A percentile compares a stretch with the other conserved stretches of the same genome.
Evolutionary conservation across 2,888 invertebrate species (phyloP).

Genomic region (Drepanosiphum platanoidis): DNA sequence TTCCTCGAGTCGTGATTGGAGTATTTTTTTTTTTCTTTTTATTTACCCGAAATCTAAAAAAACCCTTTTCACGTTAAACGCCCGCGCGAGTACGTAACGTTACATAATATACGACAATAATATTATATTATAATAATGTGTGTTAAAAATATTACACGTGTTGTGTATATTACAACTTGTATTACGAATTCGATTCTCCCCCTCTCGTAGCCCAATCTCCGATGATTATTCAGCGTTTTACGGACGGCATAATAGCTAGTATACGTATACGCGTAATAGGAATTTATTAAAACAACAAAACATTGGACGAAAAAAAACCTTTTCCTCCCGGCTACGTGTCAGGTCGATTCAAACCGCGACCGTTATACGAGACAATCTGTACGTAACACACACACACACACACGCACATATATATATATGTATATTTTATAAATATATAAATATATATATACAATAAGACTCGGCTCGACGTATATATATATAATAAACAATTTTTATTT

Average conservation of each 20-base stretch:
- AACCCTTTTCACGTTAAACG: background rate
- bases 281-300: slow-evolving; percentile 30
- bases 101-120: too few relatives aligned
- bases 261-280: background rate
- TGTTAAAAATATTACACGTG: too few relatives aligned
- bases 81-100: background rate
- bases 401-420: too few relatives aligned
- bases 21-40: slow-evolving; percentile 2
- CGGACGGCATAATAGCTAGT: background rate
- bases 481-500: slow-evolving; percentile 6
- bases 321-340: background rate
- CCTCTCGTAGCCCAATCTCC: background rate
- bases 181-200: background rate
- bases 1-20: slow-evolving; percentile 42
- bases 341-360: slow-evolving; percentile 1
- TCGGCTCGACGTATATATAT: too few relatives aligned
- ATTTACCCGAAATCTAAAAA: slow-evolving; percentile 5
- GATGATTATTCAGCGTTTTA: slow-evolving; percentile 43
- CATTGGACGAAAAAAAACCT: background rate
- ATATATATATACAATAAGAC: too few relatives aligned
- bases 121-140: background rate
- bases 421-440: too few relatives aligned
- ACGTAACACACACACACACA: background rate
- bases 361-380: too few relatives aligned
- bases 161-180: background rate